Evolutionary conservation across 2,888 invertebrate species (phyloP), one percentile per base, ranked within the genome.

Genomic region (Halocaridina rubra): DNA sequence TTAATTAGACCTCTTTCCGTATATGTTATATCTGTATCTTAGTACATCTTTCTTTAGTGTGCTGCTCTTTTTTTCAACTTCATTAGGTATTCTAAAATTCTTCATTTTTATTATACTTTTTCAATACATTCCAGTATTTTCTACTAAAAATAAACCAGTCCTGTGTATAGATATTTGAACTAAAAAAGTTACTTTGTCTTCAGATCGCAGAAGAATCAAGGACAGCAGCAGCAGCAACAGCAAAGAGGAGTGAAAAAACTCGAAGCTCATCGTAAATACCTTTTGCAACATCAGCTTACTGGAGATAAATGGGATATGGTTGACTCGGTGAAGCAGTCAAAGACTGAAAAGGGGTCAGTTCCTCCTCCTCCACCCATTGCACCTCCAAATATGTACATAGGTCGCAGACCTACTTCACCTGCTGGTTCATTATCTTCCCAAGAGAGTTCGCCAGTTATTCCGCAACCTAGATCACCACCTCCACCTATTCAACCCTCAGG

Each of bases 221-320:
- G 53, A 10, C 81, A 81, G 22, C 81, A 82, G 13, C 72, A 84
- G 67, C 29, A 84, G 30, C 61, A 77, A n/a, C 61, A 84, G 75
- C 76, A 87, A 24, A 88, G 89, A 5, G 93, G 94, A 27, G 94
- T 96, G 75, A 94, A 93, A 88, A 96, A 97, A 90, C 91, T 97
- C 59, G 96, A 97, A 90, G 96, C 96, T 88, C 96, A 96, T 8
- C 93, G 97, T 80, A 96, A 95, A 90, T 92, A 95, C 89, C 94
- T 97, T 93, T 91, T 97, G 46, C 96, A 97, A 90, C 95, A 96
- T 89, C 97, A 97, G 91, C 91, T 97, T 74, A 94, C 95, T 5
- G 88, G 85, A 2, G 88, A 87, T 84, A 86, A 86, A 72, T 88
- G 85, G 89, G 87, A 61, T 74, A 77, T 81, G 0, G 80, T 84